Conservation (phyloP, 92 coral and sea anemone genomes). For the Desmophyllum pertusum region DNA sequence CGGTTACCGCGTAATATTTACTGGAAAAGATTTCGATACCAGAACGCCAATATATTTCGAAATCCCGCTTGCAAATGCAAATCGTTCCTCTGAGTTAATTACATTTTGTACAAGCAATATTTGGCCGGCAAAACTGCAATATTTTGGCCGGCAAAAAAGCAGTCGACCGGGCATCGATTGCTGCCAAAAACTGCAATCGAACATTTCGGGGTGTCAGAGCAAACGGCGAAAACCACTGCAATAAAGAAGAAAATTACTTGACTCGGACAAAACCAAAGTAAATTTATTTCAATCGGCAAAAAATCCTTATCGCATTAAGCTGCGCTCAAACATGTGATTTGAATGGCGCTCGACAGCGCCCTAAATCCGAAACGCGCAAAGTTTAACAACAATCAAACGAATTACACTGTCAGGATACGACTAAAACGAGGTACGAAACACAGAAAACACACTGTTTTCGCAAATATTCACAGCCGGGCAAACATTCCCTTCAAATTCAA, state of each 20-base stretch:
- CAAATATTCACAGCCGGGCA: neutral
- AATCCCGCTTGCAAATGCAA: neutral
- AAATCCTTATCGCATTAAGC: neutral
- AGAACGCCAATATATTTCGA: neutral
- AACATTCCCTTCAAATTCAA: neutral
- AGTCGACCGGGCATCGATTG: neutral
- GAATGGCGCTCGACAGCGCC: constrained; percentile 30
- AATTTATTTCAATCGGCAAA: constrained; percentile 1
- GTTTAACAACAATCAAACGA: neutral
- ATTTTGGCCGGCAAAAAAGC: neutral
- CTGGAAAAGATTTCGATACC: neutral
- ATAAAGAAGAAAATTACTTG: neutral
- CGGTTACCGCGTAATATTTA: neutral
- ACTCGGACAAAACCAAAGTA: neutral
- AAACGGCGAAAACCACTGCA: constrained; percentile 7
- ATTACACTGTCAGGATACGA: neutral
- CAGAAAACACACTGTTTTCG: neutral
- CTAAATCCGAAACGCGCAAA: neutral
- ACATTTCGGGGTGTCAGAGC: neutral
- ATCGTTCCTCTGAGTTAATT: neutral
- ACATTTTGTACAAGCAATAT: too few species aligned
- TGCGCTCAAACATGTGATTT: neutral
- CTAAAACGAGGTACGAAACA: neutral
- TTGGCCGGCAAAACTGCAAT: too few species aligned
- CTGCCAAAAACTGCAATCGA: neutral